phyloP scores from a whole-genome alignment of 2,797 vertebrate species.

The Neosilurus hyrtlii region DNA sequence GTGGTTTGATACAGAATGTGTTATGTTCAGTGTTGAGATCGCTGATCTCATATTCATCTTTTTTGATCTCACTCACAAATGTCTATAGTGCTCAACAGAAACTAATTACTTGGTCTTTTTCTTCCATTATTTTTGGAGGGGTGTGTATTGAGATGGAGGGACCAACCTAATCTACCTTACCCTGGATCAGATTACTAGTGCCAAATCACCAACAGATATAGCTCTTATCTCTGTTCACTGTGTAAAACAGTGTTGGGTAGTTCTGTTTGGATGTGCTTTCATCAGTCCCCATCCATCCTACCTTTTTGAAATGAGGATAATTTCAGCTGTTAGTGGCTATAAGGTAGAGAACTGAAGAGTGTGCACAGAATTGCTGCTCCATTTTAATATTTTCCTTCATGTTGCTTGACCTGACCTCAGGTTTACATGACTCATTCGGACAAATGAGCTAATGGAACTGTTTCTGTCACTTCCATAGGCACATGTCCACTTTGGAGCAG shows the following conservation, averaged over 20 bases:
- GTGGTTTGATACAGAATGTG: too few relatives aligned
- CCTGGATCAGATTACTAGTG: neutral
- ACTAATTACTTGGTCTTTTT: too few relatives aligned
- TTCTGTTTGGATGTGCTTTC: neutral
- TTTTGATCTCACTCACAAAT: too few relatives aligned
- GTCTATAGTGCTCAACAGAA: too few relatives aligned
- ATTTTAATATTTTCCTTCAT: slow-evolving; percentile 34
- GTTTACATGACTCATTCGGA: slow-evolving; percentile 55
- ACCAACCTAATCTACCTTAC: neutral
- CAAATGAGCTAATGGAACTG: slow-evolving; percentile 58
- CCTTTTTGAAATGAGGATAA: neutral
- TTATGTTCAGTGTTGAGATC: too few relatives aligned
- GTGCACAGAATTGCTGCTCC: neutral
- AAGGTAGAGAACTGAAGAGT: neutral
- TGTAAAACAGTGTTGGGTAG: neutral
- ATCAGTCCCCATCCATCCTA: neutral
- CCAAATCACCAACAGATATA: neutral
- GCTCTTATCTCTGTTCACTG: neutral
- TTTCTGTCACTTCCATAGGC: slow-evolving; percentile 45
- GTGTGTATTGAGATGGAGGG: neutral
- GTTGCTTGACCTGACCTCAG: slow-evolving; percentile 40
- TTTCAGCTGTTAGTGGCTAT: neutral
- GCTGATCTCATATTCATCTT: too few relatives aligned
- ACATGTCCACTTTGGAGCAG: slow-evolving; percentile 36
- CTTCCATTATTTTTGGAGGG: too few relatives aligned